A percentile compares a stretch with the other conserved stretches of the same genome.
Evolutionary conservation across 2,888 invertebrate species (phyloP).

Genomic region (Coelogynopora nodosa): DNA sequence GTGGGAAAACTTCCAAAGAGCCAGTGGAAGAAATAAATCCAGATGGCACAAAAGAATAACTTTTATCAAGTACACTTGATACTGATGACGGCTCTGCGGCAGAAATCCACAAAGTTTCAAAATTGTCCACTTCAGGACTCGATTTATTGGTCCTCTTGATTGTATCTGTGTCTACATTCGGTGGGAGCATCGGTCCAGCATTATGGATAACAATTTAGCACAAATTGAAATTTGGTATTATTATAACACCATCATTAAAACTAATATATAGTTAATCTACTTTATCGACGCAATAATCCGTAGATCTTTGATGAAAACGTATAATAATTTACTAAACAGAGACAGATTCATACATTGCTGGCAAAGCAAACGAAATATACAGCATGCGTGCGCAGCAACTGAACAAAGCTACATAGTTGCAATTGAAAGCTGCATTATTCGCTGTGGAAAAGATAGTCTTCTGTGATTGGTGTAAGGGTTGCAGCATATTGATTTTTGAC

Average conservation of each 20-base stretch:
- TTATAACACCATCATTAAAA: not conserved
- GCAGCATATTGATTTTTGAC: not conserved
- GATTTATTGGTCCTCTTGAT: not conserved
- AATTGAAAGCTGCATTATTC: not conserved
- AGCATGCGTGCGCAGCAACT: conserved; percentile 10
- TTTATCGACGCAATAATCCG: too few relatives aligned
- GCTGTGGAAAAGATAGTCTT: not conserved
- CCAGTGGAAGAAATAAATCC: not conserved
- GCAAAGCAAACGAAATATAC: not conserved
- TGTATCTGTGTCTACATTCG: conserved; percentile 13
- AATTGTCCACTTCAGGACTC: not conserved
- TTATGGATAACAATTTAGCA: not conserved
- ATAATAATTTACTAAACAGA: not conserved
- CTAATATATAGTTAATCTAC: too few relatives aligned
- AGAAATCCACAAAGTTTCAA: conserved; percentile 23
- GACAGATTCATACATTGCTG: not conserved
- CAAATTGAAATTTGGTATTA: not conserved
- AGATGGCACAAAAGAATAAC: conserved; percentile 13
- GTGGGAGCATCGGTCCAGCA: conserved; percentile 16
- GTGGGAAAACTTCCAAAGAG: conserved; percentile 13
- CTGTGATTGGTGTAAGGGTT: not conserved
- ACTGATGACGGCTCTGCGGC: not conserved
- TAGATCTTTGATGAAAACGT: not conserved
- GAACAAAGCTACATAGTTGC: not conserved
- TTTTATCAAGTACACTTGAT: conserved; percentile 1